phyloP scores from a whole-genome alignment of 1,140 invertebrate genomes.

The Zaprionus capensis region DNA sequence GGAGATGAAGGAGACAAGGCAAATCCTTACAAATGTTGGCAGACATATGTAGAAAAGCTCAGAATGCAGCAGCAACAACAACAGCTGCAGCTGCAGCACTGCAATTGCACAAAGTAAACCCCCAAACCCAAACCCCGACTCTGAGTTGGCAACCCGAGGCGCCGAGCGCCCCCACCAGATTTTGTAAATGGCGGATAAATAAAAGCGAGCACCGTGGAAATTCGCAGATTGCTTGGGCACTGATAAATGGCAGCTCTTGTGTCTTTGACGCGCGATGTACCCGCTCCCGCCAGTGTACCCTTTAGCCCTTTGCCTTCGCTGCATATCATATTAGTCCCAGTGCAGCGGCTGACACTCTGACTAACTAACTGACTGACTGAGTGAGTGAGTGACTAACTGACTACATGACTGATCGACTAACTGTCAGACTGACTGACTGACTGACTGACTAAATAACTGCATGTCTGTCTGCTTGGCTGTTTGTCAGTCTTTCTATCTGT shows the following conservation, averaged over 20 bases:
- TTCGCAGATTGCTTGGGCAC: constrained; percentile 53
- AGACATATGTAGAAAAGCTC: constrained; percentile 67
- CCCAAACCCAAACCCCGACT: not conserved
- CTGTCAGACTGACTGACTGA: constrained; percentile 41
- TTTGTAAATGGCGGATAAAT: constrained; percentile 57
- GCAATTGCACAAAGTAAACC: constrained; percentile 48
- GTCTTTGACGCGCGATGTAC: constrained; percentile 30
- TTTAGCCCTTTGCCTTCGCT: constrained; percentile 15
- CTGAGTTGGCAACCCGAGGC: not conserved
- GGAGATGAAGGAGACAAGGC: constrained; percentile 34
- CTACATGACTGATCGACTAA: not conserved
- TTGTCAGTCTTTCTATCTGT: not conserved
- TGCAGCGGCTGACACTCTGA: constrained; percentile 52
- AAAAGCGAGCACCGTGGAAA: constrained; percentile 38
- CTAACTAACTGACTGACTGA: constrained; percentile 21
- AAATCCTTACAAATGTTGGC: constrained; percentile 78
- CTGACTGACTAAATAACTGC: constrained; percentile 41
- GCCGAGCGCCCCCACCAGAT: constrained; percentile 7
- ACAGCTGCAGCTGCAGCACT: constrained; percentile 22
- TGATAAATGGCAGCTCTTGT: constrained; percentile 62
- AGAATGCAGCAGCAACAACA: constrained; percentile 37
- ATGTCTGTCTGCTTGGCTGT: not conserved
- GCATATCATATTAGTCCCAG: constrained; percentile 72
- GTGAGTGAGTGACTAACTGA: not conserved
- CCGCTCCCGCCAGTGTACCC: not conserved